Evolutionary conservation across 2,113 vertebrate genomes (phyloP).

Genomic region (Scartelaos histophorus): DNA sequence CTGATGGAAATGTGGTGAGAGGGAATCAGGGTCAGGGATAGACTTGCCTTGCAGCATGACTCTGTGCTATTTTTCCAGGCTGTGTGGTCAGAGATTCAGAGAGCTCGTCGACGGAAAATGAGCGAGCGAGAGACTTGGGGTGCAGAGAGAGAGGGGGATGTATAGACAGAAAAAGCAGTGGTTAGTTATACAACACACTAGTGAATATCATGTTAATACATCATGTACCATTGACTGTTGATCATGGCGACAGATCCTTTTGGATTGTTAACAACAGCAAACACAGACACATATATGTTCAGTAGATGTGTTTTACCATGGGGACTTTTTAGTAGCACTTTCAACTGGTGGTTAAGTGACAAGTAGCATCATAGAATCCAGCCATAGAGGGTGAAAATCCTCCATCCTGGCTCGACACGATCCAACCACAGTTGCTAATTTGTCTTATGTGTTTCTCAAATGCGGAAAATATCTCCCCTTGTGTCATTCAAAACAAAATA

Average conservation of each 20-base stretch:
- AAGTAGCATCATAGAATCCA: neutral
- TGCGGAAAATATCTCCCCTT: too few species aligned
- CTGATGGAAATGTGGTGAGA: constrained; percentile 83
- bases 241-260: constrained; percentile 33
- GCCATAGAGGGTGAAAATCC: too few species aligned
- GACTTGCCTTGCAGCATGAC: constrained; percentile 79
- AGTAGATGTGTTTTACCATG: constrained; percentile 52
- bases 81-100: constrained; percentile 77
- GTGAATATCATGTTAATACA: constrained; percentile 38
- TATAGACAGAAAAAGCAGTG: constrained; percentile 45
- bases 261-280: constrained; percentile 21
- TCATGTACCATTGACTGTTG: constrained; percentile 30
- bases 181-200: constrained; percentile 34
- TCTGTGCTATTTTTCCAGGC: constrained; percentile 81
- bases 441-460: too few species aligned
- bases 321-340: constrained; percentile 57
- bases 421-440: too few species aligned
- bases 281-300: neutral
- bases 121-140: constrained; percentile 61
- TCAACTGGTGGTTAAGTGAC: constrained; percentile 58
- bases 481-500: too few species aligned
- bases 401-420: too few species aligned
- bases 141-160: constrained; percentile 51
- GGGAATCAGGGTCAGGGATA: constrained; percentile 82
- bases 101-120: constrained; percentile 76